Conservation (phyloP, 35 echinoderm and acorn worm species). For the Holothuria glaberrima region DNA sequence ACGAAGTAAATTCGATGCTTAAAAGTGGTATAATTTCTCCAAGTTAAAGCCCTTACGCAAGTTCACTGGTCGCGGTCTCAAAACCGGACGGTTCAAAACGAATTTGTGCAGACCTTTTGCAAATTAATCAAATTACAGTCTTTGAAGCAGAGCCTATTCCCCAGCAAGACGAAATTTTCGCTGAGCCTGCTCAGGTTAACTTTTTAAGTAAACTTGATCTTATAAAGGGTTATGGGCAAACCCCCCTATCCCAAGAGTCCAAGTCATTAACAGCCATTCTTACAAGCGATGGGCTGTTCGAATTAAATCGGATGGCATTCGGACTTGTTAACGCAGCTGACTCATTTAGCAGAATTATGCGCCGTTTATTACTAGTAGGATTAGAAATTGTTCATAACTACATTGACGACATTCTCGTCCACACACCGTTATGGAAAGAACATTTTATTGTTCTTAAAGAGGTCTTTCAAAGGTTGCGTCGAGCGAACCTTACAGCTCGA, state of each 20-base stretch:
- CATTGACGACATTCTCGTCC: conserved; percentile 22
- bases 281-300: neutral
- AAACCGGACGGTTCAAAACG: conserved; percentile 37
- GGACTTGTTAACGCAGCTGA: neutral
- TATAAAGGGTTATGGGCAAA: conserved; percentile 73
- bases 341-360: conserved; percentile 20
- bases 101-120: conserved; percentile 31
- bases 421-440: neutral
- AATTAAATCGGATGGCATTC: neutral
- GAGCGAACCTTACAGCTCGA: conserved; percentile 54
- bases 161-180: conserved; percentile 65
- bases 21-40: no score
- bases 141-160: conserved; percentile 75
- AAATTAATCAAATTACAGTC: conserved; percentile 35
- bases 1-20: no score
- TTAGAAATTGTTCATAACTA: neutral
- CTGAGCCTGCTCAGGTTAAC: conserved; percentile 54
- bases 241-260: conserved; percentile 40
- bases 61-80: conserved; percentile 26
- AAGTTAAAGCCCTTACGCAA: conserved; percentile 32
- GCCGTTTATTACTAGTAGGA: neutral
- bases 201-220: conserved; percentile 76
- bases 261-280: conserved; percentile 47
- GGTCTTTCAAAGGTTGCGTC: conserved; percentile 29
- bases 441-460: conserved; percentile 10